A percentile compares a stretch with the other conserved stretches of the same genome.
Evolutionary conservation across 2,797 vertebrate genomes (phyloP).

Genomic region (Florisuga fusca): DNA sequence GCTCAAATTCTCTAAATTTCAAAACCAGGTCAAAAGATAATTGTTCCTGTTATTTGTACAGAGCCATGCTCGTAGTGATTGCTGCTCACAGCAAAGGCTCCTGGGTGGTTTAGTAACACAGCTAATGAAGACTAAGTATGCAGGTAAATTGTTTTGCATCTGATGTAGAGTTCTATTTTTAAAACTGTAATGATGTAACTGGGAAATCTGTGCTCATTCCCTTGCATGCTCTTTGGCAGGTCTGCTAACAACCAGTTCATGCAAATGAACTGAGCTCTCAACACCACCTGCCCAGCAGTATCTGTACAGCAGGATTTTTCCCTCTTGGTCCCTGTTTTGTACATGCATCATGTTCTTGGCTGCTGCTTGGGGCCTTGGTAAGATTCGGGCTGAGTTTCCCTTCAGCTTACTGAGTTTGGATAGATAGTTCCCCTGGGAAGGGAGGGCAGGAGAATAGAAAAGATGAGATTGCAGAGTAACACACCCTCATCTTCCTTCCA

Average conservation of each 20-base stretch:
- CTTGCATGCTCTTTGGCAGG: background rate
- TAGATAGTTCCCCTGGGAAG: background rate
- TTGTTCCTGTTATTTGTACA: background rate
- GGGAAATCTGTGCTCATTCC: slow-evolving; percentile 20
- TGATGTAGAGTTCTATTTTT: slow-evolving; percentile 12
- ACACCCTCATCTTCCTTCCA: background rate
- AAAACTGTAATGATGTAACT: slow-evolving; percentile 5
- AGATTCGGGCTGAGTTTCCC: background rate
- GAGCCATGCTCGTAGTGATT: background rate
- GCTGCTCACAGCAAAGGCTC: background rate
- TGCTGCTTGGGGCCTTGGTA: background rate
- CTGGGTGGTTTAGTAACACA: background rate
- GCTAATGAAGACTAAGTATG: slow-evolving; percentile 33
- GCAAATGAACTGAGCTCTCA: background rate
- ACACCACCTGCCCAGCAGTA: background rate
- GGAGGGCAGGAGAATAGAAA: background rate
- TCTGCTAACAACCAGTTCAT: background rate
- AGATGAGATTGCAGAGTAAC: background rate
- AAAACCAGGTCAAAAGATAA: background rate
- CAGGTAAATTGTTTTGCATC: slow-evolving; percentile 35
- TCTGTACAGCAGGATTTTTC: background rate
- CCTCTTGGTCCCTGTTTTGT: background rate
- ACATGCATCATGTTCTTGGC: background rate
- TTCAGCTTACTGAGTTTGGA: background rate
- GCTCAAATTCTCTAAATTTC: slow-evolving; percentile 10